phyloP scores from a whole-genome alignment of 30 jellyfish, hydroid and myxozoan genomes.

The Chironex yamaguchii region DNA sequence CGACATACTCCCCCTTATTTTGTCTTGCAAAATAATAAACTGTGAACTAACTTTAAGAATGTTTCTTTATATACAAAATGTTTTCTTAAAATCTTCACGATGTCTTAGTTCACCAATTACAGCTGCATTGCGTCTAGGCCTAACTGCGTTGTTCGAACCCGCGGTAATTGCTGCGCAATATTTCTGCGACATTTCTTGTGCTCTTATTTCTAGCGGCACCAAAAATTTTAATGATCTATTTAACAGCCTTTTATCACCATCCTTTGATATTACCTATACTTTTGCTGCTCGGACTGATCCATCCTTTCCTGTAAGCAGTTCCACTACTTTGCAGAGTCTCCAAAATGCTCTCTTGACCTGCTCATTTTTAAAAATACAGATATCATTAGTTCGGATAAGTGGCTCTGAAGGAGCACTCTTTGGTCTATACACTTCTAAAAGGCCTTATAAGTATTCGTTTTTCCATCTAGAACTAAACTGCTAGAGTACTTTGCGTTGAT shows the following conservation, averaged over 20 bases:
- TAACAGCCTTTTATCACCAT: constrained; percentile 11
- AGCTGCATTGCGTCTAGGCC: constrained; percentile 55
- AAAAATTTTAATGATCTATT: constrained; percentile 41
- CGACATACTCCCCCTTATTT: constrained; percentile 46
- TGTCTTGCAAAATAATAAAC: background rate
- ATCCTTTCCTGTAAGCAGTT: constrained; percentile 39
- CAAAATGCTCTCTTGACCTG: constrained; percentile 46
- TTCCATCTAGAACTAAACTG: constrained; percentile 16
- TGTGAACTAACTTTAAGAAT: background rate
- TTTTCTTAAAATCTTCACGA: background rate
- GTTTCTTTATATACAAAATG: background rate
- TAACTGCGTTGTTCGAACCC: background rate
- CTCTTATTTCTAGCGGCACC: constrained; percentile 25
- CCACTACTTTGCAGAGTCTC: constrained; percentile 61
- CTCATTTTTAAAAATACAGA: constrained; percentile 24
- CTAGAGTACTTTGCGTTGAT: constrained; percentile 10
- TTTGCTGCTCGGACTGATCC: constrained; percentile 42
- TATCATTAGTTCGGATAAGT: constrained; percentile 12
- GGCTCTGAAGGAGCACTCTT: constrained; percentile 26
- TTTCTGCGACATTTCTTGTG: background rate
- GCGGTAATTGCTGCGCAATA: background rate
- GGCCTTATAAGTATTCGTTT: constrained; percentile 47
- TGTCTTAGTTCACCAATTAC: constrained; percentile 23
- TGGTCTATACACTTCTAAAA: constrained; percentile 51
- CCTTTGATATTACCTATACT: constrained; percentile 21